Conservation (phyloP, 2,888 invertebrate species). For the Drosophila lutescens region DNA sequence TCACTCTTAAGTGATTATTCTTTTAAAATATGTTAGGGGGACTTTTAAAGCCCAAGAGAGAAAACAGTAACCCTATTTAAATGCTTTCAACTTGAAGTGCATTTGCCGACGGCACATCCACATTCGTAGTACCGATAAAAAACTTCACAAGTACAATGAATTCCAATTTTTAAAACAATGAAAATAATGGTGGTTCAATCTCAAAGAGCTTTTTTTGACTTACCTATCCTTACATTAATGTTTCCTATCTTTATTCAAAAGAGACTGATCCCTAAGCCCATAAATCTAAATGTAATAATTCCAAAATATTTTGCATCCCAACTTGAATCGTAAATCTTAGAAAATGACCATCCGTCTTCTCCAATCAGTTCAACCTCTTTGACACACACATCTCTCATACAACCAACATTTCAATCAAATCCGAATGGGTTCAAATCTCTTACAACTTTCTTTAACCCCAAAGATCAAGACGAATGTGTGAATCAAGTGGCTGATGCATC, state of each 20-base stretch:
- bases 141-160: too few relatives aligned
- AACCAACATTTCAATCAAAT: conserved; percentile 52
- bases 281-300: neutral
- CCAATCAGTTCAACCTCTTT: conserved; percentile 51
- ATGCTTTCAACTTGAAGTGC: rapidly evolving
- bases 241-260: neutral
- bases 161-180: too few relatives aligned
- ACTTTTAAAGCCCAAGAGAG: neutral
- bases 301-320: neutral
- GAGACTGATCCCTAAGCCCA: neutral
- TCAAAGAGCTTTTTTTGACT: too few relatives aligned
- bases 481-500: conserved; percentile 50
- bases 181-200: too few relatives aligned
- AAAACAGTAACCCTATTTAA: too few relatives aligned
- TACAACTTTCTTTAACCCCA: conserved; percentile 67
- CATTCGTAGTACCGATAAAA: too few relatives aligned
- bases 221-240: too few relatives aligned
- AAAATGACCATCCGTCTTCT: neutral
- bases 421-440: conserved; percentile 54
- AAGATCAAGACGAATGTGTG: conserved; percentile 23
- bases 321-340: neutral
- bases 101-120: conserved; percentile 11
- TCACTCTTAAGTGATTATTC: neutral
- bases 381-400: conserved; percentile 23
- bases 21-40: neutral